Base-by-base conservation (phyloP, 2,797 vertebrate species). In the Staurois parvus region DNA sequence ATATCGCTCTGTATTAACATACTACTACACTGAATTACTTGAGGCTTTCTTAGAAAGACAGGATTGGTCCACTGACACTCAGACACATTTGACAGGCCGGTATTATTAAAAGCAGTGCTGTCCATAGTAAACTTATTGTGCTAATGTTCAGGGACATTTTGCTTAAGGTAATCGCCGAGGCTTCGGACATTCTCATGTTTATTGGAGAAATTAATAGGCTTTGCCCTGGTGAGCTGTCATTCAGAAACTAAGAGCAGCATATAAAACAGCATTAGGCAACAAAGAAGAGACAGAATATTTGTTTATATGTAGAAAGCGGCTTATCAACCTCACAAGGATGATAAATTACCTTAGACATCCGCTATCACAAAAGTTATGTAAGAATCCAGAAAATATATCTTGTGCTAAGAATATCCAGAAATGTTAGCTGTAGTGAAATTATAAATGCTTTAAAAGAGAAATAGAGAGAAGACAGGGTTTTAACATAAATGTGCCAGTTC, bases 171-270 rank as follows among this genome's bases (percentile, higher is more conserved):
- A 70, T 40, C 37, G 45, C 52, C 59, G 26, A 72, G 68, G 70
- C 28, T 64, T 15, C 30, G 66, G 30, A 59, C 21, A 72, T 48
- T 48, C 52, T 78, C 37, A 72, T 72, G 26, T 45, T 78, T 79
- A 72, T 64, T 78, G 24, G 29, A 48, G 11, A 78, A 75, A 84
- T 78, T 62, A 78, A 84, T 62, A 45, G 75, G 45, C 45, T 40
- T 40, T 78, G 48, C 76, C 68, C 73, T 62, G 62, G 75, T 72
- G 32, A 72, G 59, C 52, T 72, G 66, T 79, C 76, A 84, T 29
- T 84, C 75, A 78, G 15, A 3, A 13, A 76, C 15, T 64, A 79
- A 62, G 83, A 37, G 72, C 28, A 42, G 66, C 76, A 84, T 72
- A 62, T 84, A 78, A 84, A 84, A 62, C 67, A 81, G 79, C 68